Percentiles rank a stretch among this genome's conserved stretches.
These are phyloP conservation scores for Gymnarchus niloticus DNA, from an alignment of 2,113 vertebrate genomes.

Conservation along the genomic window DNA sequence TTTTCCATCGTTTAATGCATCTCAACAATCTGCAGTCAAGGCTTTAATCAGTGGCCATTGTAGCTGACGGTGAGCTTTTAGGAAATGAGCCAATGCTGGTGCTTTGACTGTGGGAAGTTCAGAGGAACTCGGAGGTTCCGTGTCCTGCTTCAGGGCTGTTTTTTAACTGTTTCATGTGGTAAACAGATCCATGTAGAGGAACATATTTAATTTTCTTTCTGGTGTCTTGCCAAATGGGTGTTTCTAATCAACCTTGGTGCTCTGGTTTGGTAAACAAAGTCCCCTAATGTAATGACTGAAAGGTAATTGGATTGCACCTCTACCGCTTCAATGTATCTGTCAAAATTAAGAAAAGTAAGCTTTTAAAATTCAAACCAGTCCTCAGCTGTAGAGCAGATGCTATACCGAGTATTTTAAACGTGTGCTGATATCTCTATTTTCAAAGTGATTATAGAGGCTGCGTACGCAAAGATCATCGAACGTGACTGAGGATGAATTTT, in stretches of 20 bases:
- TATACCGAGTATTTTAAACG: too few species aligned
- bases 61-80: not conserved
- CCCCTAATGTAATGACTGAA: constrained; percentile 6
- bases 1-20: too few species aligned
- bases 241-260: not conserved
- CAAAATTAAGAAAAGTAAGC: not conserved
- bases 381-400: not conserved
- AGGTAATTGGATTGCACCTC: not conserved
- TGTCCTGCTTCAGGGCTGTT: not conserved
- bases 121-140: not conserved
- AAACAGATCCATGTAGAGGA: constrained; percentile 9
- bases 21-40: not conserved
- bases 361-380: not conserved
- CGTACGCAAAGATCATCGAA: not conserved
- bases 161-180: constrained; percentile 1
- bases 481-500: not conserved
- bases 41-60: not conserved
- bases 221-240: constrained; percentile 20
- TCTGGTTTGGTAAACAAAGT: constrained; percentile 4
- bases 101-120: not conserved
- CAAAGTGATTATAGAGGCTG: not conserved
- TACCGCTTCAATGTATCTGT: not conserved
- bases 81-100: not conserved
- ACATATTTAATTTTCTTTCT: constrained; percentile 27
- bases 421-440: not conserved